Conservation (phyloP, 2,888 invertebrate genomes). For the Zonitis immaculata region DNA sequence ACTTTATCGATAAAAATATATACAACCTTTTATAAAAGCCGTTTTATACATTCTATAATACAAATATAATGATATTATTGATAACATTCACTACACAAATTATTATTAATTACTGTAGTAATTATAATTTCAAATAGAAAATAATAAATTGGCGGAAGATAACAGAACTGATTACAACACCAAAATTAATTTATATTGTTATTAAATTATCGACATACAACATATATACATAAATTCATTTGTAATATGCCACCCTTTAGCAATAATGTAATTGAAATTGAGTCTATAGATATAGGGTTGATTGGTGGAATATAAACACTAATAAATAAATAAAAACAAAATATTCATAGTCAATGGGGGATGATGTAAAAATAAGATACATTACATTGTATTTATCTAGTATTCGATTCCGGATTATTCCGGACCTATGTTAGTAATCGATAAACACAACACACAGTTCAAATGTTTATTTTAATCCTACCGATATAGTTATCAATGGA, state of each 20-base stretch:
- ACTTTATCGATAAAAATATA: conserved; percentile 6
- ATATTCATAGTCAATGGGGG: too few species aligned
- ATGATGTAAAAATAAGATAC: too few species aligned
- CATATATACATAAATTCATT: too few species aligned
- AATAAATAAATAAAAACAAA: background rate
- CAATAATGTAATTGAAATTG: background rate
- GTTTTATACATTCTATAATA: too few species aligned
- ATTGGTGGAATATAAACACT: background rate
- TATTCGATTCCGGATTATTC: background rate
- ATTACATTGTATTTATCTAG: background rate
- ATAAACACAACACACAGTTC: background rate
- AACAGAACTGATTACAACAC: background rate
- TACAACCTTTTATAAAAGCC: background rate
- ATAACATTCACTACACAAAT: too few species aligned
- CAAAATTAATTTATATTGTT: background rate
- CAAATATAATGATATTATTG: too few species aligned
- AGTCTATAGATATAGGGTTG: background rate
- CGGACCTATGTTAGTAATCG: background rate
- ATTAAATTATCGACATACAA: background rate
- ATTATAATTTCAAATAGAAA: too few species aligned
- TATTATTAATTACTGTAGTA: too few species aligned
- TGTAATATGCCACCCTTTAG: background rate
- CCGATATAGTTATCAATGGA: background rate
- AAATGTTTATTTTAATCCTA: background rate
- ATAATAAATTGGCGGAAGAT: background rate